Evolutionary conservation across 1,140 invertebrate species (phyloP), one percentile per base, ranked within the genome.

Genomic region (Vanessa atalanta): DNA sequence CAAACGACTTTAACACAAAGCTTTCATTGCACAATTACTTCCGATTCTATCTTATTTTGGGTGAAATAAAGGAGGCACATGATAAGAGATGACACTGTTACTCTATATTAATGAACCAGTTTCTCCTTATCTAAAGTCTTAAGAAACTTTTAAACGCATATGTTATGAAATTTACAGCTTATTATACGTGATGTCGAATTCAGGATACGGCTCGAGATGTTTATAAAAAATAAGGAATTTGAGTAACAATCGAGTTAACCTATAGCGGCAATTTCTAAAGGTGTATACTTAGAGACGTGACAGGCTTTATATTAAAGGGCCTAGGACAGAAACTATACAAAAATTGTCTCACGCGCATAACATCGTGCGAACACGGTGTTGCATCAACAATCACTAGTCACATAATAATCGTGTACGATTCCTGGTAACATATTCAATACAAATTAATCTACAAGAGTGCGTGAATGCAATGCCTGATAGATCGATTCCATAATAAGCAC

Each of bases 271-370:
- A 79, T 83, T 83, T 84, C 79, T 77, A 78, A 84, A 86, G 78
- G 76, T 76, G 65, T 80, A 71, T 64, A 77, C 75, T 5, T 47
- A 53, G 61, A 55, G 20, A 90, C 88, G 86, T 89, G 87, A 89
- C 81, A 15, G 26, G 77, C 68, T 78, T 86, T 72, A 74, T 78
- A 74, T 84, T 79, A 71, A 76, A 79, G 77, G 80, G 80, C 73
- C 70, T 77, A 78, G 79, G 77, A 80, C 76, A 65, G 75, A 75
- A 82, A 80, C 77, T 70, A 82, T 85, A 89, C 79, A 86, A 85
- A 86, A 87, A 89, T 88, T 82, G 80, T 84, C 76, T 86, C 87
- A 89, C 88, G 88, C 85, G 75, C 80, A 70, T 75, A 74, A 72
- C 73, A 65, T 67, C 79, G 79, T 78, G 80, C 80, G 80, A 81